Percentiles rank a stretch among this genome's conserved stretches.
Evolutionary conservation across 2,113 vertebrate species (phyloP).

Genomic region (Oryzias curvinotus): DNA sequence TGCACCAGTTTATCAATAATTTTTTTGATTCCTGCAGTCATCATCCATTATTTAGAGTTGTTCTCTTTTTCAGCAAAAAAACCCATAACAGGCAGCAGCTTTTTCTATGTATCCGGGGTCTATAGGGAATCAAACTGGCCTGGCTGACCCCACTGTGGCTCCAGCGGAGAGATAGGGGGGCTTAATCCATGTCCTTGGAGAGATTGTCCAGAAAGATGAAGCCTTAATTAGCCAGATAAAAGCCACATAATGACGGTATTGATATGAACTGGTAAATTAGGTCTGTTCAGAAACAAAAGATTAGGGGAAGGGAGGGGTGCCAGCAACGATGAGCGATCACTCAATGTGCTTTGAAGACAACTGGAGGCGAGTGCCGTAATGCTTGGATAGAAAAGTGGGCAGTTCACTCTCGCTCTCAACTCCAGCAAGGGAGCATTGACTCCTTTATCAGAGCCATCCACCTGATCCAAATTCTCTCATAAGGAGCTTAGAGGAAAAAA

Average conservation of each 20-base stretch:
- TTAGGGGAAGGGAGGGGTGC: background rate
- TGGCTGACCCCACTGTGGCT: conserved; percentile 45
- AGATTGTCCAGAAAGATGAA: conserved; percentile 72
- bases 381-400: conserved; percentile 8
- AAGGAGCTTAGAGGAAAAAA: conserved; percentile 71
- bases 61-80: conserved; percentile 9
- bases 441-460: conserved; percentile 59
- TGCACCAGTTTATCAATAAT: conserved; percentile 8
- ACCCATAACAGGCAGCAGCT: background rate
- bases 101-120: conserved; percentile 8
- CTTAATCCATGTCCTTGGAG: conserved; percentile 75
- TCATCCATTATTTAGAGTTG: conserved; percentile 9
- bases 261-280: conserved; percentile 66
- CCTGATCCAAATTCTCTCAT: conserved; percentile 65
- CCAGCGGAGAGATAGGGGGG: conserved; percentile 55
- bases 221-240: conserved; percentile 79
- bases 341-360: conserved; percentile 17
- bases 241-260: conserved; percentile 69
- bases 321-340: conserved; percentile 18
- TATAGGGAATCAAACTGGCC: conserved; percentile 20
- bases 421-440: conserved; percentile 28
- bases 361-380: conserved; percentile 16
- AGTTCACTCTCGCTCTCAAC: conserved; percentile 22
- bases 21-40: conserved; percentile 1
- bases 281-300: conserved; percentile 45